Conservation (phyloP, 2,888 invertebrate species). For the Folsomia manolachei region DNA sequence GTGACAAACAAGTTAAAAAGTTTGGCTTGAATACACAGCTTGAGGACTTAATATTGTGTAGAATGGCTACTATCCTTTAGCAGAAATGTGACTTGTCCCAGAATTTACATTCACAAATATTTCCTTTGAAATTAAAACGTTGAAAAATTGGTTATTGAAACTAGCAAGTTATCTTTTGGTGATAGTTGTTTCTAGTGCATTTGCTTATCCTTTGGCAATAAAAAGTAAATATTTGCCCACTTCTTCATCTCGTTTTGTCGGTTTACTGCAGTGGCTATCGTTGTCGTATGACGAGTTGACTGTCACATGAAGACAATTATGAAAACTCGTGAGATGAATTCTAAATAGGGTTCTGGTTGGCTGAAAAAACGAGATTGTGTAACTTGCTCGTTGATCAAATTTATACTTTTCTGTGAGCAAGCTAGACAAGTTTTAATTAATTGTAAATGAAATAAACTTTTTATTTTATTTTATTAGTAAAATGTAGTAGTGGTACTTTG, state of each 20-base stretch:
- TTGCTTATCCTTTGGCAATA: neutral
- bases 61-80: too few species aligned
- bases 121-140: neutral
- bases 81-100: neutral
- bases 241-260: neutral
- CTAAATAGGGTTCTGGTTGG: neutral
- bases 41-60: too few species aligned
- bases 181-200: neutral
- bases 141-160: conserved; percentile 7
- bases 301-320: neutral
- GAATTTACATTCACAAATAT: neutral
- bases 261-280: neutral
- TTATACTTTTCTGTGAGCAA: too few species aligned
- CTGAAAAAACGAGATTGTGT: too few species aligned
- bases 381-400: too few species aligned
- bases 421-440: too few species aligned
- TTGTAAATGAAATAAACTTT: too few species aligned
- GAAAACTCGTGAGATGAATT: conserved; percentile 1
- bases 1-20: neutral
- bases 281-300: conserved; percentile 6
- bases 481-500: too few species aligned
- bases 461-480: too few species aligned
- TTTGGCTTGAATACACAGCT: neutral
- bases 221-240: neutral
- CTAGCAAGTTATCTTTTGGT: neutral